Base-by-base conservation (phyloP, 2,888 invertebrate species). In the Ganaspis brasiliensis region DNA sequence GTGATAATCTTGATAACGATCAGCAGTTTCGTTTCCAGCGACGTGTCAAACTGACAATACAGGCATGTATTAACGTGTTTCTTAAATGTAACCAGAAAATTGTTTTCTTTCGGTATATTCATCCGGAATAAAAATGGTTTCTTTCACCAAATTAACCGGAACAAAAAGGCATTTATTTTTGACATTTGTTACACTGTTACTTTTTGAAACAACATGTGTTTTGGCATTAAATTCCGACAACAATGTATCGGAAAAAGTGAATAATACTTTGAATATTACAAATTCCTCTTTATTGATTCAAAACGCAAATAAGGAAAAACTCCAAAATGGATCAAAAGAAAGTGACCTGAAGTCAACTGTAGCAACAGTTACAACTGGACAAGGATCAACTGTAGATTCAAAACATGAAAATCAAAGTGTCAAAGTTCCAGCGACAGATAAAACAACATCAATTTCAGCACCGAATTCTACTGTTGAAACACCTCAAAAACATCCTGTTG, bases 341-440 rank as follows among this genome's bases (percentile, higher is more conserved):
- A 63, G 63, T 63, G 24, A n/a, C 12, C 9, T 21, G 2, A 63
- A 45, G 12, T 24, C 63, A 6, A 40, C 40, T 9, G 0, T 24
- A 24, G 45, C 14, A 67, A 8, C 21, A 59, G 26, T n/a, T n/a
- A 59, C 26, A 14, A 59, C 26, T n/a, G 31, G n/a, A 31, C 26
- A 31, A 59, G n/a, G 26, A 26, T 16, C 57, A 26, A 59, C 31
- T 26, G n/a, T n/a, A n/a, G n/a, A n/a, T n/a, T 31, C 26, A 24
- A 45, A 67, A n/a, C 61, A 61, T 10, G 24, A 45, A 21, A 21
- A 40, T 14, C 21, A 45, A 8, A 74, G 21, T 67, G 75, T 59
- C 0, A 78, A 73, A 63, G 72, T 24, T 31, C 19, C 56, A 21
- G 2, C 74, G 4, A 57, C 61, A 4, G 77, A 59, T 19, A 61